phyloP scores from a whole-genome alignment of 2,113 vertebrate species.

The Gavialis gangeticus region DNA sequence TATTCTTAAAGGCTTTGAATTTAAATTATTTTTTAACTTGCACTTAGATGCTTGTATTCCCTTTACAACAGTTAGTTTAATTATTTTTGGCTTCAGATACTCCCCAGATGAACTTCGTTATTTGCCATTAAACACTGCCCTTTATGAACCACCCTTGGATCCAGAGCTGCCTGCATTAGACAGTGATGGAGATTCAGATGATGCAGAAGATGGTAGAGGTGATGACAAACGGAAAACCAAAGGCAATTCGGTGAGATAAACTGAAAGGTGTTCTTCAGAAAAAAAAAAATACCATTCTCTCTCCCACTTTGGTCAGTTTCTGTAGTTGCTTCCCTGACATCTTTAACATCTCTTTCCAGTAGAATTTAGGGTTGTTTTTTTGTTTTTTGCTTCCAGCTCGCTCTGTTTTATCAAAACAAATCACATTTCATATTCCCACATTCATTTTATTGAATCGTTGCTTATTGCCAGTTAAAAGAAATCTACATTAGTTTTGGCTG shows the following conservation, averaged over 20 bases:
- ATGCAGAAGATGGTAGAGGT: conserved; percentile 88
- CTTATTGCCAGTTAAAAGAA: background rate
- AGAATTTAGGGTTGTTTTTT: background rate
- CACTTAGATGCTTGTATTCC: background rate
- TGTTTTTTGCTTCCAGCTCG: background rate
- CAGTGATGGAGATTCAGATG: conserved; percentile 96
- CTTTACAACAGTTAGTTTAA: background rate
- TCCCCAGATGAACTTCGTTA: conserved; percentile 97
- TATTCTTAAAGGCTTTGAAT: background rate
- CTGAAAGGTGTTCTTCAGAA: background rate
- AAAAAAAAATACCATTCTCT: background rate
- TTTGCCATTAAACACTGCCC: conserved; percentile 93
- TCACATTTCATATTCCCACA: background rate
- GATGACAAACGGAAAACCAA: conserved; percentile 90
- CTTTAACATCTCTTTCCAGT: background rate
- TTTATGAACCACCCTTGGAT: conserved; percentile 96
- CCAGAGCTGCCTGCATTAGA: conserved; percentile 93
- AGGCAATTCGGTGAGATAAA: conserved; percentile 82
- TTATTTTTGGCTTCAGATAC: conserved; percentile 82
- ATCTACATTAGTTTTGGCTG: background rate
- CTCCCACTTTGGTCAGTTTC: background rate
- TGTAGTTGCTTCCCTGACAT: background rate
- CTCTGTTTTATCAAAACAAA: background rate
- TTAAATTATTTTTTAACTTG: background rate
- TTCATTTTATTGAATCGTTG: background rate